Base-by-base conservation (phyloP, 2,888 invertebrate genomes). In the Acrobasis consociella region DNA sequence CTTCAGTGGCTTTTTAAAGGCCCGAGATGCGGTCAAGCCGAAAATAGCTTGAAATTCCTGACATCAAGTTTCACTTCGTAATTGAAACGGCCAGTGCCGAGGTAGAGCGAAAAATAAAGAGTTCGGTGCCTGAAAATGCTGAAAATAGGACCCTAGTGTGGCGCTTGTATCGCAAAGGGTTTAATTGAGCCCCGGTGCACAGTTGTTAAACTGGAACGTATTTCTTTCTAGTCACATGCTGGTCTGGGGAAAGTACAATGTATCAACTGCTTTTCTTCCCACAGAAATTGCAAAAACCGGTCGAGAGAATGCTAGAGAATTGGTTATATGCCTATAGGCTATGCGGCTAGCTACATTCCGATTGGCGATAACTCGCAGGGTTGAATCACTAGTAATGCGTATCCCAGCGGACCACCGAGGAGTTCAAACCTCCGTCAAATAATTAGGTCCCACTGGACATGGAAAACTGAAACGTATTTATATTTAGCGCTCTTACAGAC, bases 1-100 rank as follows among this genome's bases (percentile, higher is more conserved):
- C 50, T 17, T 51, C 50, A 51, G 16, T 51, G 50, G 50, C 11
- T 16, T 9, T 16, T 76, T 73, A 80, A 77, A 76, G 76, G 64
- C 72, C 71, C 70, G 62, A 15, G 65, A 71, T 72, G 73, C 80
- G 81, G 79, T 79, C 79, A 81, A 78, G 74, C 72, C 68, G 77
- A 82, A 83, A 83, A 85, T 83, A 83, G 76, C 77, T 73, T 70
- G 72, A 81, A 84, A 82, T 78, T 79, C 76, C 76, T 71, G 71
- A 78, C 76, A 72, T 81, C 75, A 73, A 78, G 75, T 78, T 80
- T 75, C 76, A 72, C 71, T 80, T 76, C 78, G 74, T 82, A 77
- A 78, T 81, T 76, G 80, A 82, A 85, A 78, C 74, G 76, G 75
- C 71, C 72, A 66, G 67, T 64, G 65, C 13, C 56, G 58, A 69